phyloP scores from a whole-genome alignment of 2,113 vertebrate genomes.

The Recurvirostra avosetta region DNA sequence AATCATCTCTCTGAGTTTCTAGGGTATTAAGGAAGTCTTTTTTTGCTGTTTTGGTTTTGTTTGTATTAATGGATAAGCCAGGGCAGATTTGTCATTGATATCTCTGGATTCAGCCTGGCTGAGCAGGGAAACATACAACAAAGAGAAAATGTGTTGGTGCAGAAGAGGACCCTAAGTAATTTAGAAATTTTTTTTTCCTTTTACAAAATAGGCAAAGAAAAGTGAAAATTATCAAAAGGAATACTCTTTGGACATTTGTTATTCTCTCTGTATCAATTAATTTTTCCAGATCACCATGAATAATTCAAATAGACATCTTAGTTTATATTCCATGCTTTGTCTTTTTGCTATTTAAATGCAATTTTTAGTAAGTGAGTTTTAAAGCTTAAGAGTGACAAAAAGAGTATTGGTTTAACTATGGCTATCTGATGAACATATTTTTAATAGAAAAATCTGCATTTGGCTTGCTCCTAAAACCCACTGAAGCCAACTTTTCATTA shows the following conservation, averaged over 20 bases:
- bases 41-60: background rate
- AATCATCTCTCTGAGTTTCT: background rate
- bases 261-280: background rate
- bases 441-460: background rate
- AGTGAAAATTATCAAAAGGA: background rate
- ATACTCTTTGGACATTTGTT: background rate
- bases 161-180: background rate
- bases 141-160: background rate
- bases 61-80: background rate
- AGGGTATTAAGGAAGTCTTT: background rate
- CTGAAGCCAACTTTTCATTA: background rate
- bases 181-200: background rate
- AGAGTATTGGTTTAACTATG: background rate
- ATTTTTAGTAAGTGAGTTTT: background rate
- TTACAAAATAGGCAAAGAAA: background rate
- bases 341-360: background rate
- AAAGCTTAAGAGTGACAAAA: background rate
- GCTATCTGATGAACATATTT: background rate
- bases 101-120: background rate
- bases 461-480: background rate
- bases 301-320: constrained; percentile 6
- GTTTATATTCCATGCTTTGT: background rate
- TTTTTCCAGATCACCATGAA: constrained; percentile 9
- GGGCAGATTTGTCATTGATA: background rate
- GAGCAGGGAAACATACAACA: background rate